Percentiles rank a stretch among this genome's conserved stretches.
Evolutionary conservation across 2,113 vertebrate genomes (phyloP).

Genomic region (Grammomys dolichurus): DNA sequence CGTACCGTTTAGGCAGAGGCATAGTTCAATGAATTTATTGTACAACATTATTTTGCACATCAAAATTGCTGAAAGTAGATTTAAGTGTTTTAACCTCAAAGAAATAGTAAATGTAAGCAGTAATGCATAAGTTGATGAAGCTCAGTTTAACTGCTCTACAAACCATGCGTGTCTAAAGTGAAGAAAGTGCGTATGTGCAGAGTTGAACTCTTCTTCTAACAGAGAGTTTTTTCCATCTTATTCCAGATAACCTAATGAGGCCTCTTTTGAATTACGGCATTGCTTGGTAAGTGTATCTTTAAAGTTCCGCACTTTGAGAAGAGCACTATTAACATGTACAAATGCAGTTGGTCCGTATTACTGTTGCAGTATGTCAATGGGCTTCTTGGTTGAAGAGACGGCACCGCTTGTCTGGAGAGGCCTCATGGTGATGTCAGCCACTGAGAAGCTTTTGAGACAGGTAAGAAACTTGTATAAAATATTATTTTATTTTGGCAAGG

Average conservation of each 20-base stretch:
- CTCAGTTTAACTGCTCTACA: background rate
- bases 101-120: background rate
- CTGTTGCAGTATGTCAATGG: conserved; percentile 97
- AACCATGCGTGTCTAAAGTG: background rate
- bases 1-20: background rate
- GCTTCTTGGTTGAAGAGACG: conserved; percentile 95
- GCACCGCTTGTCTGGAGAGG: conserved; percentile 96
- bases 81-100: background rate
- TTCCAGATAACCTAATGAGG: conserved; percentile 95
- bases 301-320: conserved; percentile 74
- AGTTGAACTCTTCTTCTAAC: conserved; percentile 35
- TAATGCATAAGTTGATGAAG: background rate
- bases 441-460: conserved; percentile 95
- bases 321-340: conserved; percentile 14
- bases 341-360: conserved; percentile 71
- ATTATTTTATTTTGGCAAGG: conserved; percentile 34
- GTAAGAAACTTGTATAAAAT: conserved; percentile 85
- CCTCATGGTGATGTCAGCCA: conserved; percentile 98
- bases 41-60: background rate
- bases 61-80: background rate
- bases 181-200: background rate
- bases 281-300: conserved; percentile 91
- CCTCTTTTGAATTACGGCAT: conserved; percentile 97
- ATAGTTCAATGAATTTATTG: background rate
- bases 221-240: conserved; percentile 65